Evolutionary conservation across 2,797 vertebrate genomes (phyloP).

Genomic region (Epinephelus awoara): DNA sequence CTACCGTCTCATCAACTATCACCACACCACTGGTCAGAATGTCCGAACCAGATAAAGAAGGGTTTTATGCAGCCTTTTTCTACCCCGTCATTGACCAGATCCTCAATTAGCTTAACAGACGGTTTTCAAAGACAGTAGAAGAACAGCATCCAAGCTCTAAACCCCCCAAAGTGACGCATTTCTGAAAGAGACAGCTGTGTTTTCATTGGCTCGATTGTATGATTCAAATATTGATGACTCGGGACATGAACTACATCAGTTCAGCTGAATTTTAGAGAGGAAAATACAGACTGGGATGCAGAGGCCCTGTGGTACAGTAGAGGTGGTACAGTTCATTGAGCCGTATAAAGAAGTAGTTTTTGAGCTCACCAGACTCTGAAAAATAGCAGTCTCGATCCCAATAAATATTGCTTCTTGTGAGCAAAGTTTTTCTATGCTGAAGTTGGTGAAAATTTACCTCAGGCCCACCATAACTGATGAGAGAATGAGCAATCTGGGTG

Average conservation of each 20-base stretch:
- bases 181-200: conserved; percentile 5
- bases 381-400: too few relatives aligned
- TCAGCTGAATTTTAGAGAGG: conserved; percentile 14
- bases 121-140: conserved; percentile 21
- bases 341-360: background rate
- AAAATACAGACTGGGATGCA: conserved; percentile 29
- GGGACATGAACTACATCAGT: background rate
- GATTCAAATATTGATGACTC: conserved; percentile 17
- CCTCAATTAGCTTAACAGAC: conserved; percentile 34
- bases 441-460: too few relatives aligned
- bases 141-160: conserved; percentile 23
- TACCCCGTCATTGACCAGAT: conserved; percentile 31
- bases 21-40: conserved; percentile 3
- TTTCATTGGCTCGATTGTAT: conserved; percentile 26
- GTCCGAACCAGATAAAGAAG: conserved; percentile 5
- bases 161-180: conserved; percentile 34
- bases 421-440: too few relatives aligned
- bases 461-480: too few relatives aligned
- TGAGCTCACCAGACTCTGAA: too few relatives aligned
- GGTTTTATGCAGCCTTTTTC: conserved; percentile 10
- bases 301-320: background rate
- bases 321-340: background rate
- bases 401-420: too few relatives aligned
- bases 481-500: too few relatives aligned
- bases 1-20: background rate